Conservation (phyloP, 2,888 invertebrate genomes). For the Pardosa pseudoannulata region DNA sequence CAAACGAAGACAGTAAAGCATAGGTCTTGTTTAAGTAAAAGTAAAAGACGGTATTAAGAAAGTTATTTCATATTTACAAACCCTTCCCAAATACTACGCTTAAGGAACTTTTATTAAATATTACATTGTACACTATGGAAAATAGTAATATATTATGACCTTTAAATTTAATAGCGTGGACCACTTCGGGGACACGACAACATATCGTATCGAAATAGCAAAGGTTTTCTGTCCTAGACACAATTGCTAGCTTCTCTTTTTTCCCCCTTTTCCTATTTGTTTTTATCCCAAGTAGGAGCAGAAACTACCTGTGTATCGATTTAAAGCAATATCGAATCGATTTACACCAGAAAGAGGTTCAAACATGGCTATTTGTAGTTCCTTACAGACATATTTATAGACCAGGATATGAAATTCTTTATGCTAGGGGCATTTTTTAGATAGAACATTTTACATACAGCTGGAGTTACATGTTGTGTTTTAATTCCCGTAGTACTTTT, state of each 20-base stretch:
- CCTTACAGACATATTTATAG: no score
- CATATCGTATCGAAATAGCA: constrained; percentile 37
- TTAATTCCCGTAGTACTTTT: no score
- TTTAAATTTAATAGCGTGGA: constrained; percentile 54
- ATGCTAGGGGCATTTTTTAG: no score
- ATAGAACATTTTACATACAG: no score
- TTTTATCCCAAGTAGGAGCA: constrained; percentile 18
- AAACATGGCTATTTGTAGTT: constrained; percentile 16
- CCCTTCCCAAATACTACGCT: background rate
- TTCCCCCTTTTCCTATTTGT: constrained; percentile 9
- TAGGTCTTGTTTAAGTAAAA: no score
- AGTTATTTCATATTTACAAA: no score
- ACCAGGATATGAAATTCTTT: no score
- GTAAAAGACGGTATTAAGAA: no score
- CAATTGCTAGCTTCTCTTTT: constrained; percentile 28
- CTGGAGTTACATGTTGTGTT: no score
- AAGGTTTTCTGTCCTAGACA: constrained; percentile 42
- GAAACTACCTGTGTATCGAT: constrained; percentile 38
- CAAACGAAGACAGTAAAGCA: no score
- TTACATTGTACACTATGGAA: constrained; percentile 12
- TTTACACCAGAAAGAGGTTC: constrained; percentile 23
- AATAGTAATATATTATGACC: constrained; percentile 31
- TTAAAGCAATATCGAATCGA: constrained; percentile 43
- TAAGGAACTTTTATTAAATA: constrained; percentile 49
- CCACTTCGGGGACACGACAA: background rate